Percentiles rank a stretch among this genome's conserved stretches.
Conservation (phyloP, 2,113 vertebrate species). For the Verasper variegatus region DNA sequence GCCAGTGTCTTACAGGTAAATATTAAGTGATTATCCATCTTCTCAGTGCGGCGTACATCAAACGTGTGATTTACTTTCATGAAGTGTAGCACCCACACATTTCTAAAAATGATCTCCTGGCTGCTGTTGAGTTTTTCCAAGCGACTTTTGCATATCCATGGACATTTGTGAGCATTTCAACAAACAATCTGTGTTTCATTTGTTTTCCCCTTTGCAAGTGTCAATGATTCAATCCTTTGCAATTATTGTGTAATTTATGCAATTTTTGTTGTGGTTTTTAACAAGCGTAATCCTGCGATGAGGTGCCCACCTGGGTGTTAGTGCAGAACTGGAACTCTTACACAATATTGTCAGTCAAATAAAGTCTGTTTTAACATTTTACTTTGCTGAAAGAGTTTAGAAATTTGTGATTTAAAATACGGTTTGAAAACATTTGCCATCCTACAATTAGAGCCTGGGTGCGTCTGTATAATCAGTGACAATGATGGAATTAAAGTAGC, state of each 20-base stretch:
- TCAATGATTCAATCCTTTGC: neutral
- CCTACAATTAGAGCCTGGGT: constrained; percentile 3
- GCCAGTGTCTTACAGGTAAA: neutral
- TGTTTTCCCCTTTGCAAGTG: neutral
- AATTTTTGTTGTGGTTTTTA: neutral
- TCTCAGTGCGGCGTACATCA: neutral
- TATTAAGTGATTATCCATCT: neutral
- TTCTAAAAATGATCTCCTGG: too few species aligned
- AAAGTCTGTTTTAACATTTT: neutral
- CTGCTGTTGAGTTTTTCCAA: neutral
- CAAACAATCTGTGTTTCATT: too few species aligned
- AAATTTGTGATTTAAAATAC: constrained; percentile 5
- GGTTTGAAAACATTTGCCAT: constrained; percentile 11
- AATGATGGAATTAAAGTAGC: constrained; percentile 33
- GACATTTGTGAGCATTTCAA: neutral
- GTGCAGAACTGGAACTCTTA: too few species aligned
- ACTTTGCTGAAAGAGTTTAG: too few species aligned
- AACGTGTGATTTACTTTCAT: neutral
- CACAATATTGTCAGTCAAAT: neutral
- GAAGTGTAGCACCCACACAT: neutral
- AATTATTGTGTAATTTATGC: neutral
- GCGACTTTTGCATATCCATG: neutral
- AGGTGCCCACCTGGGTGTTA: neutral
- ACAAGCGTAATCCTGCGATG: neutral
- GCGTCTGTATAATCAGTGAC: neutral